Percentiles rank a stretch among this genome's conserved stretches.
Conservation (phyloP, 2,888 invertebrate species). For the Lumbricus terrestris region DNA sequence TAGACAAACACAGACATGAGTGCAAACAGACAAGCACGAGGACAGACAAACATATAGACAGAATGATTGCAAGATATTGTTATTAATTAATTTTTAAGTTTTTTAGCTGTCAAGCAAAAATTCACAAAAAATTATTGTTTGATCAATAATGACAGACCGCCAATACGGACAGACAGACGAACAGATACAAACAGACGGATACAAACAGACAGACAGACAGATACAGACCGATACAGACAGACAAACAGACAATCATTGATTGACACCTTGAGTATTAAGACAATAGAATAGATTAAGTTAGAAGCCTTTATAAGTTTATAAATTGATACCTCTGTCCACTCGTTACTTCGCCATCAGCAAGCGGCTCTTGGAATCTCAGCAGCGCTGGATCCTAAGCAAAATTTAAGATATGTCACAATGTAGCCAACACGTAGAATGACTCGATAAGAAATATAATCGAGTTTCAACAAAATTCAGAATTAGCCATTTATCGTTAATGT, state of each 20-base stretch:
- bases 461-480: no score
- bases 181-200: no score
- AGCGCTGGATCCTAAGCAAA: background rate
- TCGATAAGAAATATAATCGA: background rate
- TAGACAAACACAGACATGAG: conserved; percentile 46
- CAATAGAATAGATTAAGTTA: background rate
- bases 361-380: background rate
- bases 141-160: background rate
- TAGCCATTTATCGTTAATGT: no score
- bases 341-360: background rate
- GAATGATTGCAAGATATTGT: background rate
- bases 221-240: background rate
- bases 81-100: background rate
- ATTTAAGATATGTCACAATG: background rate
- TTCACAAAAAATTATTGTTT: background rate
- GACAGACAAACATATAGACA: conserved; percentile 52
- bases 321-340: background rate
- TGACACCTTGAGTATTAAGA: background rate
- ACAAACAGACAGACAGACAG: background rate
- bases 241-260: background rate
- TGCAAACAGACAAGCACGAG: conserved; percentile 42
- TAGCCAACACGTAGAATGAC: no score
- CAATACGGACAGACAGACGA: background rate
- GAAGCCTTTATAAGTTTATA: background rate
- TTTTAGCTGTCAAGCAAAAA: no score